Conservation (phyloP, 2,888 invertebrate genomes). For the Brenthis ino region DNA sequence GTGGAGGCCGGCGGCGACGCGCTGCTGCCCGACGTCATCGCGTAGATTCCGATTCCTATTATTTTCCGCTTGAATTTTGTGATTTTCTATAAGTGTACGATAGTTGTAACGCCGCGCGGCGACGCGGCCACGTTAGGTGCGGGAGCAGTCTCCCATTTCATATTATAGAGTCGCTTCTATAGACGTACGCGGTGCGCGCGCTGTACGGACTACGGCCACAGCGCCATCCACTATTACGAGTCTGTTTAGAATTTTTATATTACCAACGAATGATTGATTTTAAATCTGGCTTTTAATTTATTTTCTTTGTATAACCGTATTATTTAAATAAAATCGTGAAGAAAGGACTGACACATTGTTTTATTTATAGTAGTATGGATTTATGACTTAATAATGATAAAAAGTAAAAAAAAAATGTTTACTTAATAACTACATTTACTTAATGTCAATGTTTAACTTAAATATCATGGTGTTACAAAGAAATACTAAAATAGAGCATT, state of each 20-base stretch:
- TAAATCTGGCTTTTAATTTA: constrained; percentile 81
- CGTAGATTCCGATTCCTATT: constrained; percentile 75
- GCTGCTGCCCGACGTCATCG: constrained; percentile 75
- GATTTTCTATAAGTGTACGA: constrained; percentile 81
- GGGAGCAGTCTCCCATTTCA: constrained; percentile 74
- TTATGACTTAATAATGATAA: constrained; percentile 58
- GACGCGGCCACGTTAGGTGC: constrained; percentile 77
- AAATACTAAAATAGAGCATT: constrained; percentile 77
- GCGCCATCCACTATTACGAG: constrained; percentile 69
- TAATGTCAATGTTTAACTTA: constrained; percentile 71
- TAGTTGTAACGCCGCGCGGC: constrained; percentile 72
- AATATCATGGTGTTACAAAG: constrained; percentile 80
- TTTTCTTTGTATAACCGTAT: constrained; percentile 82
- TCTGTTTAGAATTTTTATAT: constrained; percentile 82
- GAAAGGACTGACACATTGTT: constrained; percentile 77
- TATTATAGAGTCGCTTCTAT: constrained; percentile 81
- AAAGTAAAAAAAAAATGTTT: constrained; percentile 52
- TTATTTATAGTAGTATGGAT: constrained; percentile 71
- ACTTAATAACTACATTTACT: constrained; percentile 69
- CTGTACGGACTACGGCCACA: constrained; percentile 17
- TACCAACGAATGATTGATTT: constrained; percentile 80
- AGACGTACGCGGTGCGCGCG: constrained; percentile 46
- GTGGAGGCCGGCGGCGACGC: constrained; percentile 72
- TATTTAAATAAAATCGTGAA: constrained; percentile 77
- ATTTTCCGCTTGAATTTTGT: constrained; percentile 81